phyloP scores from a whole-genome alignment of 2,797 vertebrate species.

The Sus cebifrons region DNA sequence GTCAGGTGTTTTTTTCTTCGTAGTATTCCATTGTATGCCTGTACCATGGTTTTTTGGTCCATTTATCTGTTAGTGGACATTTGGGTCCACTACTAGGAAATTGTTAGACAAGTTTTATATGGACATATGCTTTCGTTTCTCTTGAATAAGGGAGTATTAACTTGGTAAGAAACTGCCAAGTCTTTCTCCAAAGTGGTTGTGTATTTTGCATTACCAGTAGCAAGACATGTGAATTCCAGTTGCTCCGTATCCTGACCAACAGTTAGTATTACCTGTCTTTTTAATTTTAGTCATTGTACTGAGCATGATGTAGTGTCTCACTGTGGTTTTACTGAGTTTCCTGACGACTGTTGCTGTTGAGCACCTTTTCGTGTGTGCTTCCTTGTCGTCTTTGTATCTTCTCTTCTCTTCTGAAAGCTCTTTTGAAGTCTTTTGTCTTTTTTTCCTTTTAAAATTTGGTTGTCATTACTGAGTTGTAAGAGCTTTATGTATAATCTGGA shows the following conservation, averaged over 20 bases:
- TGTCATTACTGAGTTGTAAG: conserved; percentile 25
- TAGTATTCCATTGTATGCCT: conserved; percentile 40
- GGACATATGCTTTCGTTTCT: conserved; percentile 28
- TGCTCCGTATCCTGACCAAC: neutral
- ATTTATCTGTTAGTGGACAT: conserved; percentile 1
- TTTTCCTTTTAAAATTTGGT: conserved; percentile 41
- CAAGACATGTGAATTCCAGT: neutral
- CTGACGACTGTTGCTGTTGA: conserved; percentile 37
- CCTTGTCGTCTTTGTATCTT: neutral
- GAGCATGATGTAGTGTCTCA: neutral
- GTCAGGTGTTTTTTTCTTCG: neutral
- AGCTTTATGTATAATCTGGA: neutral
- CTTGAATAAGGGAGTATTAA: conserved; percentile 22
- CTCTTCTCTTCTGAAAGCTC: neutral
- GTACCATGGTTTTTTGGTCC: neutral
- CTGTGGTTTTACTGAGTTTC: conserved; percentile 30
- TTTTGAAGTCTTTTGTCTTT: conserved; percentile 6
- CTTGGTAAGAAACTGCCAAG: conserved; percentile 34
- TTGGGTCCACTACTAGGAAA: neutral
- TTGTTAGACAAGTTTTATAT: neutral
- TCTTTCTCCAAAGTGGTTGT: conserved; percentile 8
- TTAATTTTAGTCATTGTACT: conserved; percentile 19
- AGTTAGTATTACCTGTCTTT: neutral
- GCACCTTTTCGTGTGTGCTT: conserved; percentile 28
- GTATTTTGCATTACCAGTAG: neutral